Evolutionary conservation across 1,140 invertebrate species (phyloP), one percentile per base, ranked within the genome.

Genomic region (Caenorhabditis inopinata): DNA sequence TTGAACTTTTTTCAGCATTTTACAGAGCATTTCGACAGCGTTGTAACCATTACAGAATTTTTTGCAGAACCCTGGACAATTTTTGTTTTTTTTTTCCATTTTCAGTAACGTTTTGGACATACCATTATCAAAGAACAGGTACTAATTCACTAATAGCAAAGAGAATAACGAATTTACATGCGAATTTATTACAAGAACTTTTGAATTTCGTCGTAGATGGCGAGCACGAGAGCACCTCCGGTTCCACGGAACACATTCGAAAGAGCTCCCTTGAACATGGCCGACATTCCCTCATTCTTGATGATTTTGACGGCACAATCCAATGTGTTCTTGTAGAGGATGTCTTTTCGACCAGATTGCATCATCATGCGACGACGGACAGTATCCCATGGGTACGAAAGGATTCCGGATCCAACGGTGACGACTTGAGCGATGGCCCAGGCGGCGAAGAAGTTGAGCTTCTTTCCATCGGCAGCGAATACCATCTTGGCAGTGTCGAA

Each of bases 301-400:
- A 91, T 81, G 85, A 91, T 91, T 85, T 91, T 88, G 58, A 87
- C 21, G 46, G 89, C 89, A 84, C 91, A 91, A 82, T 92, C 91
- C 25, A 76, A 27, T 58, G 91, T 91, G 80, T 91, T 90, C 86
- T 90, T 91, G 89, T 91, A 91, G 81, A 91, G 90, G 78, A 91
- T 90, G 47, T 90, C 90, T 80, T 90, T 90, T 77, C 90, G 89
- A 14, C 91, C 91, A 74, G 90, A 91, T 58, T 91, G 91, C 91
- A 92, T 92, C 91, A 89, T 89, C 89, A 89, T 90, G 29, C 89
- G 88, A 75, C 89, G 85, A 78, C 89, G 85, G 25, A 92, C 90
- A 58, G 91, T 92, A 84, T 92, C 91, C 87, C 91, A 90, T 35
- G 91, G 91, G 86, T 92, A 92, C n/a, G 91, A 91, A 46, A 92